Base-by-base conservation (phyloP, 2,797 vertebrate species). In the Champsocephalus gunnari region DNA sequence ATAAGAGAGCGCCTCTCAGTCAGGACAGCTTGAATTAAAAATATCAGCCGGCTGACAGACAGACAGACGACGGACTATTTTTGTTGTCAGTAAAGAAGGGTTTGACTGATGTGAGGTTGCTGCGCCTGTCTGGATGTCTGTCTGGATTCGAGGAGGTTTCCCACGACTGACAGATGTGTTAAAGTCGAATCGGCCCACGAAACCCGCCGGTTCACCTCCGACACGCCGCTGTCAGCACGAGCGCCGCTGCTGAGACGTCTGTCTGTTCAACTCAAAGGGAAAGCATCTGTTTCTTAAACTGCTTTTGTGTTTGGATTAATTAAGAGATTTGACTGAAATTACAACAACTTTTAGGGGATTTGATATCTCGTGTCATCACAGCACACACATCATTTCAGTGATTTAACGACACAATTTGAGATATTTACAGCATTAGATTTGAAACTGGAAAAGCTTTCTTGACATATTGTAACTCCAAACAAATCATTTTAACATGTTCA, bases 91-190 rank as follows among this genome's bases (percentile, higher is more conserved):
- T 76, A 21, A 68, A 73, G 63, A n/a, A 63, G 71, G 59, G 14
- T 53, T 73, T 92, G 90, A 92, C 63, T 88, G 90, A 91, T 88
- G 89, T 83, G 89, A 87, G 89, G 89, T 92, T 88, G 80, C 88
- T 79, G 83, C 85, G 80, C 86, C 83, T 89, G 89, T 89, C 88
- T 91, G 77, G 68, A 85, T 58, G 86, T 93, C 88, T 90, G 90
- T 80, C 88, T 92, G 91, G 80, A 88, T 90, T 84, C 79, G 49
- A 75, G 77, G 75, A 90, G 90, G 73, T 89, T 90, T 88, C 88
- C 89, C 83, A 75, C 84, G 76, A 86, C 87, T 92, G 91, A 92
- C 92, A 91, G 91, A 89, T 83, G 89, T 72, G 89, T 92, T 88
- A 81, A 84, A 91, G 80, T 80, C 75, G 50, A 83, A 70, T 79